Base-by-base conservation (phyloP, 2,113 vertebrate genomes). In the Fukomys damarensis region DNA sequence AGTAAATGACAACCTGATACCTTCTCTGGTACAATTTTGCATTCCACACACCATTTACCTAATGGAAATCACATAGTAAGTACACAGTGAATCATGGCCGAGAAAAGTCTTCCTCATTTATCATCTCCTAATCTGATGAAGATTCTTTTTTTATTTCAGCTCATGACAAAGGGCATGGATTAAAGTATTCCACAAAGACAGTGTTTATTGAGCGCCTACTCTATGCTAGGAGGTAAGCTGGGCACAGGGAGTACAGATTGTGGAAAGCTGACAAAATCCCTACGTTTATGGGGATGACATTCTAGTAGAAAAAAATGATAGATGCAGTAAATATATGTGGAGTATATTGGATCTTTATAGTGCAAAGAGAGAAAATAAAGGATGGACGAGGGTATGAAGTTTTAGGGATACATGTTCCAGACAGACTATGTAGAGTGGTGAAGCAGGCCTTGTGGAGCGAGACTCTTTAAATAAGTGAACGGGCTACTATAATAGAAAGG, bases 21-120 rank as follows among this genome's bases (percentile, higher is more conserved):
- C 52, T 76, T 58, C 61, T 81, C 79, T 22, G 59, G 35, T 58
- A 65, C 72, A 89, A 24, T 89, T 91, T 82, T 89, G 19, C 76
- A 72, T 89, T 93, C 82, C 79, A 82, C 72, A 88, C 43, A 30
- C 89, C 87, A 82, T 77, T 92, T 95, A 96, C 81, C 72, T 82
- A 85, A 76, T 85, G n/a, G 83, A 89, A 89, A 70, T 87, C 84
- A 54, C 87, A 32, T 89, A 65, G 86, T 56, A 95, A 49, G 54
- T 22, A 72, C 59, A 65, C 77, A 80, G 87, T 41, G 72, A 93
- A 72, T 89, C 72, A 35, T 35, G 46, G 74, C n/a, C 89, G 91
- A 65, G 52, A 41, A 58, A 77, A 86, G 35, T 91, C 32, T 83
- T 91, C 63, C 87, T 96, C 74, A 68, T 92, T 82, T 87, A 88